phyloP scores from a whole-genome alignment of 2,113 vertebrate species.

The Neodon shergylaensis region DNA sequence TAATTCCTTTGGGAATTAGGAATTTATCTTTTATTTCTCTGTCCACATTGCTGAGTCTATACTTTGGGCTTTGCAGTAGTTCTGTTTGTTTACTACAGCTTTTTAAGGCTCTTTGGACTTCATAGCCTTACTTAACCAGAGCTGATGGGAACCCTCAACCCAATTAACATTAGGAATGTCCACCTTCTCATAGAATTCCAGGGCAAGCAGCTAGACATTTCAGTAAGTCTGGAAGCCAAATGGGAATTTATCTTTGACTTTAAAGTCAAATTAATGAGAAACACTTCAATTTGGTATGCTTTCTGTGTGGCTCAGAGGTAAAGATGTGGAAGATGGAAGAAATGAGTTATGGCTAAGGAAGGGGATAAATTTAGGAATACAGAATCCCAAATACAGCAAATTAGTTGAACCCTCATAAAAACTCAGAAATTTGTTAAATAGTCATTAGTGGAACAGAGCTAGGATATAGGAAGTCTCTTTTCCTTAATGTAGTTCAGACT shows the following conservation, averaged over 20 bases:
- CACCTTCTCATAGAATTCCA: constrained; percentile 34
- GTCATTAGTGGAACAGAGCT: background rate
- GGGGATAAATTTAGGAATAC: constrained; percentile 37
- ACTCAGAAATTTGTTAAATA: constrained; percentile 19
- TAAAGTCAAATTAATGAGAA: constrained; percentile 53
- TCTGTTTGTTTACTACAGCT: background rate
- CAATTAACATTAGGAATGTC: background rate
- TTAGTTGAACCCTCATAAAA: constrained; percentile 48
- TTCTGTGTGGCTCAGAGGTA: background rate
- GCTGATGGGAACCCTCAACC: background rate
- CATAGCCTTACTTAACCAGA: background rate
- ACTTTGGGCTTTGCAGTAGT: background rate
- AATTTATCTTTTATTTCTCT: constrained; percentile 34
- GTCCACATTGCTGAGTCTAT: background rate
- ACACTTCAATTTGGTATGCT: constrained; percentile 34
- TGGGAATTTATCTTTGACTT: constrained; percentile 45
- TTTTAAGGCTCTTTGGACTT: constrained; percentile 17
- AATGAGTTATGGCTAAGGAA: constrained; percentile 13
- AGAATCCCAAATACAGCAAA: constrained; percentile 24
- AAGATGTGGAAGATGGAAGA: constrained; percentile 1
- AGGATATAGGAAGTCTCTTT: background rate
- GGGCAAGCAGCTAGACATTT: constrained; percentile 17
- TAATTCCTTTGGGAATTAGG: background rate
- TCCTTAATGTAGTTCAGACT: background rate
- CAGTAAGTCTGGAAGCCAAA: background rate